Percentiles rank a stretch among this genome's conserved stretches.
Conservation (phyloP, 2,888 invertebrate genomes). For the Xanthia icteritia region DNA sequence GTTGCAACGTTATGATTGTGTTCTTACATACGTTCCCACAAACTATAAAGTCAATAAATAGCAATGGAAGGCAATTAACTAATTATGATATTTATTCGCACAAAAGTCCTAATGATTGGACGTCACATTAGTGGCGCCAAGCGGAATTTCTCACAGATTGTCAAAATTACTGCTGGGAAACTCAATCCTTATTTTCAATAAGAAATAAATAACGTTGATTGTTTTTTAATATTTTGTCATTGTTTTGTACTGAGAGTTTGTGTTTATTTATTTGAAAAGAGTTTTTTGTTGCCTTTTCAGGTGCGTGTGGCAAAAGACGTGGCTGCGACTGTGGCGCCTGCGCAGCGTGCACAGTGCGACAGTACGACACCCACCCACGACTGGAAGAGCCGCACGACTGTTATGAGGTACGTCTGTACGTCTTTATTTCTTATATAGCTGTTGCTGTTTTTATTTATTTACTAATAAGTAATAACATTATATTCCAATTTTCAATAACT, state of each 20-base stretch:
- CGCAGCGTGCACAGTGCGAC: constrained; percentile 13
- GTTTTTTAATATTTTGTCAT: constrained; percentile 68
- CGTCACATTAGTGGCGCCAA: constrained; percentile 68
- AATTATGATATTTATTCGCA: constrained; percentile 73
- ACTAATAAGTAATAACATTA: not conserved
- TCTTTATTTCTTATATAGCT: not conserved
- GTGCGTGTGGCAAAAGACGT: constrained; percentile 37
- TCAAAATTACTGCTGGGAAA: constrained; percentile 74
- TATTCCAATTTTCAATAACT: not conserved
- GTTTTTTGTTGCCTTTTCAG: constrained; percentile 74
- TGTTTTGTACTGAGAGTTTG: constrained; percentile 53
- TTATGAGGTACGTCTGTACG: constrained; percentile 36
- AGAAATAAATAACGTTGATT: constrained; percentile 71
- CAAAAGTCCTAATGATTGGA: constrained; percentile 59
- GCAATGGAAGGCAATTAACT: constrained; percentile 63
- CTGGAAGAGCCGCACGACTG: constrained; percentile 3
- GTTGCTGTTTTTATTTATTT: constrained; percentile 9
- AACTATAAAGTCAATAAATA: constrained; percentile 51
- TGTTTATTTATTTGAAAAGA: constrained; percentile 64
- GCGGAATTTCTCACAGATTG: constrained; percentile 80
- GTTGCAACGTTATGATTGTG: constrained; percentile 6
- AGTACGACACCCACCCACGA: constrained; percentile 8
- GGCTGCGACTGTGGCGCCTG: constrained; percentile 17
- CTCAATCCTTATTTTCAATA: constrained; percentile 75
- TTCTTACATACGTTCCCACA: constrained; percentile 10